Base-by-base conservation (phyloP, 1,140 invertebrate genomes). In the Drosophila eugracilis region DNA sequence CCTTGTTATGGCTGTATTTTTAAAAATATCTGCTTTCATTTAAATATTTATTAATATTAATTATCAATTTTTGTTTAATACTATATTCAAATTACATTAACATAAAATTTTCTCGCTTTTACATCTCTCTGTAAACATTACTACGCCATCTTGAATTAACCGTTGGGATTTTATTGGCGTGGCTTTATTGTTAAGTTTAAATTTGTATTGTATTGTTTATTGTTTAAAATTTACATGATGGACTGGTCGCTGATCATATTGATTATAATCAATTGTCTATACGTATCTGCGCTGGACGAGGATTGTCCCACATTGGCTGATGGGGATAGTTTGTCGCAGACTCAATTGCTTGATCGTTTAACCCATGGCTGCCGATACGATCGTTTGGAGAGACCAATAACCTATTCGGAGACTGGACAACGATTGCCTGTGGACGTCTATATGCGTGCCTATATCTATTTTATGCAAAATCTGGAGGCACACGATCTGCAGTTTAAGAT, bases 401-500 rank as follows among this genome's bases (percentile, higher is more conserved):
- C 76, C 6, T 91, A 75, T 28, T 70, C 67, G 1, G 90, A 89
- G 2, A 88, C 81, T 4, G 91, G 92, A 1, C 49, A 54, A 4
- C 73, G 85, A 1, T 17, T 88, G 1, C 94, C 95, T 0, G 93
- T 95, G 3, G 93, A 93, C 65, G 94, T 96, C 0, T 94, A 93
- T 42, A 94, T 94, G 48, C 93, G 94, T 49, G 94, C 95, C 15
- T 96, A 95, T 50, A 94, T 96, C 36, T 96, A 96, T 78, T 96
- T 95, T 54, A 94, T 96, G 72, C 95, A 95, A 78, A 95, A 95
- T 1, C 94, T 95, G 28, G 95, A 96, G 91, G 95, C 95, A 0
- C 95, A 96, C 88, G 95, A 95, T 91, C 91, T 96, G 94, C 95
- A 96, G 92, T 97, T 97, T 79, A 96, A 96, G 89, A 94, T 96